Base-by-base conservation (phyloP, 2,888 invertebrate species). In the Melanchra persicariae region DNA sequence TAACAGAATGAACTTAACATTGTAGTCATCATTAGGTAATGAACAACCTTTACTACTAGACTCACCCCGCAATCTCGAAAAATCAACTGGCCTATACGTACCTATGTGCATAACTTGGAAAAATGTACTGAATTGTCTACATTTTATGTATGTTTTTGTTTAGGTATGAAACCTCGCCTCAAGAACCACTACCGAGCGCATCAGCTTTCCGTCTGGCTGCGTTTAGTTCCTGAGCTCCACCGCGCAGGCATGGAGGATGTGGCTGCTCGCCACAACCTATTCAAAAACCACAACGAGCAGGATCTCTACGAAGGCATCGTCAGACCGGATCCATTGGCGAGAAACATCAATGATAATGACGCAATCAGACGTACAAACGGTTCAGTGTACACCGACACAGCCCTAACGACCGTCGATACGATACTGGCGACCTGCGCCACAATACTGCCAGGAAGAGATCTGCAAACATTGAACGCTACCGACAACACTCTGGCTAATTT, bases 121-220 rank as follows among this genome's bases (percentile, higher is more conserved):
- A 8, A 1, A 8, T 34, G 34, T 34, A 7, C 34, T 34, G 34
- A 34, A 34, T 9, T 34, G 34, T n/a, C 8, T 62, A 52, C 10
- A 55, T 71, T 34, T 30, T 30, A 45, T 8, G 19, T 47, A n/a
- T 68, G 87, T 90, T 79, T 93, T 87, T 86, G 92, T 94, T 1
- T 96, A 99, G 99, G 98, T 84, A 97, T 98, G 97, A 98, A 99
- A 90, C 98, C 99, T 0, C 97, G 98, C 76, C 97, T 98, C 94
- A 98, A 98, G 91, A 98, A 99, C 91, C 99, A 99, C 95, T 99
- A 98, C 95, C 97, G 99, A 61, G 99, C 99, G 2, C 99, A 99
- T 93, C 99, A 99, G 91, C 96, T 99, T 62, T 99, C 99, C 59
- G 98, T 99, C 57, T 99, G 99, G 99, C 94, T 99, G 12, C 98